phyloP scores from a whole-genome alignment of 2,113 vertebrate genomes.

The Xenus cinereus region DNA sequence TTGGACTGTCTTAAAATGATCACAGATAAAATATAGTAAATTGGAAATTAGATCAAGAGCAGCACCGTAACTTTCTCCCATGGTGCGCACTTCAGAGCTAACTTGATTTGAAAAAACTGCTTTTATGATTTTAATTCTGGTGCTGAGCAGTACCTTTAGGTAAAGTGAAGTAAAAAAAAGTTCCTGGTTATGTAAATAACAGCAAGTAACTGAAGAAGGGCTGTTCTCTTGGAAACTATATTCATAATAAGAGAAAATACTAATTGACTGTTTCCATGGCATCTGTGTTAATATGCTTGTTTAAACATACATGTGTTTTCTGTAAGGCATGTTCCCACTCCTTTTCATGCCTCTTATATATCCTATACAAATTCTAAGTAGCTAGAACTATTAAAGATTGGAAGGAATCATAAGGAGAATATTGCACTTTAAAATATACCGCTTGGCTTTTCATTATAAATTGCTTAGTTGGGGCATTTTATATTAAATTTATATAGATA shows the following conservation, averaged over 20 bases:
- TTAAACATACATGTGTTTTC: not conserved
- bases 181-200: not conserved
- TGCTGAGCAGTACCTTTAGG: not conserved
- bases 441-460: not conserved
- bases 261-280: not conserved
- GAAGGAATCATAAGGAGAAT: not conserved
- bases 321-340: not conserved
- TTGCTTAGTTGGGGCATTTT: not conserved
- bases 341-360: not conserved
- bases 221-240: not conserved
- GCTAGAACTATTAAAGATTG: not conserved
- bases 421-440: not conserved
- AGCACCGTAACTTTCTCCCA: rapidly evolving
- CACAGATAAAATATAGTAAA: not conserved
- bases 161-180: not conserved
- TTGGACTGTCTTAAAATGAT: not conserved
- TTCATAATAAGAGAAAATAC: not conserved
- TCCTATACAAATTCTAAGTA: not conserved
- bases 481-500: not conserved
- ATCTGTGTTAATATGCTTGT: not conserved
- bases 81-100: not conserved
- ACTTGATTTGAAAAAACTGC: not conserved
- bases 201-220: not conserved
- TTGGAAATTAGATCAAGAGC: not conserved
- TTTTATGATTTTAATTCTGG: not conserved